These are phyloP conservation scores for Dreissena polymorpha DNA, from an alignment of 1,140 invertebrate genomes.

Conservation along the genomic window DNA sequence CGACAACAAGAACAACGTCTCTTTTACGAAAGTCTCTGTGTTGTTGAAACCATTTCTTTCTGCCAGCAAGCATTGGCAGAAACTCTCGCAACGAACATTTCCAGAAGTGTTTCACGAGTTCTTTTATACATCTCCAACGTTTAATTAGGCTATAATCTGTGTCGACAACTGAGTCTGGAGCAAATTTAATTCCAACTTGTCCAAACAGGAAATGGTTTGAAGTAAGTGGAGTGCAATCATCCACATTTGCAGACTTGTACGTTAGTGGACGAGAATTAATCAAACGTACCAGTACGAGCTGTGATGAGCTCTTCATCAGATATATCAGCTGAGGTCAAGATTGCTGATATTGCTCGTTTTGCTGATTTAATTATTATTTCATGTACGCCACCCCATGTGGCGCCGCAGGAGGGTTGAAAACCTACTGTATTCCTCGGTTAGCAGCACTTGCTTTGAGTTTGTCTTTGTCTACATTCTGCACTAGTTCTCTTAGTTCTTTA, in stretches of 20 bases:
- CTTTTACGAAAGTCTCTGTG: constrained; percentile 9
- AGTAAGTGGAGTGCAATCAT: background rate
- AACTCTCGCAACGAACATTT: background rate
- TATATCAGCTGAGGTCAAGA: constrained; percentile 18
- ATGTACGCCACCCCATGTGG: constrained; percentile 79
- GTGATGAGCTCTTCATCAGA: constrained; percentile 40
- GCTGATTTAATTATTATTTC: constrained; percentile 75
- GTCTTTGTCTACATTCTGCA: constrained; percentile 14
- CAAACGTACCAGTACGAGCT: constrained; percentile 11
- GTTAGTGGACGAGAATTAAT: constrained; percentile 29
- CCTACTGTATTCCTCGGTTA: constrained; percentile 73
- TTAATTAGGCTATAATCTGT: constrained; percentile 3
- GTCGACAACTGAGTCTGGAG: constrained; percentile 19
- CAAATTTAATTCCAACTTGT: constrained; percentile 25
- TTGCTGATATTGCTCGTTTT: constrained; percentile 63
- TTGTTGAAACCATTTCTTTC: constrained; percentile 9
- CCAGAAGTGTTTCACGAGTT: constrained; percentile 32
- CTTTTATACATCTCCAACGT: constrained; percentile 7
- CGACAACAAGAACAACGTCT: constrained; percentile 33
- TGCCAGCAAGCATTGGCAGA: background rate
- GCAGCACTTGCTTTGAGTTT: constrained; percentile 10
- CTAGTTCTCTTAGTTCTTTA: constrained; percentile 23
- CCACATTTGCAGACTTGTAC: constrained; percentile 9
- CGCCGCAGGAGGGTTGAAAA: constrained; percentile 78
- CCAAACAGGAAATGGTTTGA: constrained; percentile 44